These are phyloP conservation scores for Nannoperca australis DNA, from an alignment of 2,797 vertebrate species.

Conservation along the genomic window DNA sequence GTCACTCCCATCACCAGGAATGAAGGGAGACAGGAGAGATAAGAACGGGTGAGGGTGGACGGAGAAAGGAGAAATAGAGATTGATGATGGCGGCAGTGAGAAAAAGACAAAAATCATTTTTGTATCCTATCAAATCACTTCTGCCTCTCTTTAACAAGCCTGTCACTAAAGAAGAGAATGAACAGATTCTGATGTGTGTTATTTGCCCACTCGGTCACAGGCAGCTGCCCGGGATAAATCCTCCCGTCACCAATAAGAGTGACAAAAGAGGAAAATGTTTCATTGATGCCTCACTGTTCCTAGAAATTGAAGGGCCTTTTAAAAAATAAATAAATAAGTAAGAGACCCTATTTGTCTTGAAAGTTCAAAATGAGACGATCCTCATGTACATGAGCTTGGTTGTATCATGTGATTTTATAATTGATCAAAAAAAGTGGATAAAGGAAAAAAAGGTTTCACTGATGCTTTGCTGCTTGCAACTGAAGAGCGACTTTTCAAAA, in stretches of 20 bases:
- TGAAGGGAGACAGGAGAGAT: slow-evolving; percentile 40
- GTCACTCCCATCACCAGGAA: slow-evolving; percentile 64
- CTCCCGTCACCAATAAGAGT: slow-evolving; percentile 3
- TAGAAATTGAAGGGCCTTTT: not conserved
- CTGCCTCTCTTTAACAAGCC: slow-evolving; percentile 15
- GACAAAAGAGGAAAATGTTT: not conserved
- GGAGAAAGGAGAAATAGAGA: slow-evolving; percentile 14
- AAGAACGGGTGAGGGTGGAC: slow-evolving; percentile 16
- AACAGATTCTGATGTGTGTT: slow-evolving; percentile 23
- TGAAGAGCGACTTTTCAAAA: slow-evolving; percentile 1
- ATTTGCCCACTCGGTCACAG: slow-evolving; percentile 16
- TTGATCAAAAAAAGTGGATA: not conserved
- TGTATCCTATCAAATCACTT: slow-evolving; percentile 15
- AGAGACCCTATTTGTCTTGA: not conserved
- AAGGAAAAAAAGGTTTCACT: not conserved
- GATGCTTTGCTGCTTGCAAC: not conserved
- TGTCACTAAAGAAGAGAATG: slow-evolving; percentile 10
- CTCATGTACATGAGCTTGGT: not conserved
- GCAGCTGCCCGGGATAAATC: slow-evolving; percentile 5
- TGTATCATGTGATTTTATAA: not conserved
- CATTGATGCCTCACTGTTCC: not conserved
- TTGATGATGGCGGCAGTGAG: slow-evolving; percentile 5
- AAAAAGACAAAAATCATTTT: slow-evolving; percentile 1
- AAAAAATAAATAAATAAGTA: not conserved
- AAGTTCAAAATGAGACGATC: too few species aligned